phyloP scores from a whole-genome alignment of 2,888 invertebrate species.

The Alviniconcha strummeri region DNA sequence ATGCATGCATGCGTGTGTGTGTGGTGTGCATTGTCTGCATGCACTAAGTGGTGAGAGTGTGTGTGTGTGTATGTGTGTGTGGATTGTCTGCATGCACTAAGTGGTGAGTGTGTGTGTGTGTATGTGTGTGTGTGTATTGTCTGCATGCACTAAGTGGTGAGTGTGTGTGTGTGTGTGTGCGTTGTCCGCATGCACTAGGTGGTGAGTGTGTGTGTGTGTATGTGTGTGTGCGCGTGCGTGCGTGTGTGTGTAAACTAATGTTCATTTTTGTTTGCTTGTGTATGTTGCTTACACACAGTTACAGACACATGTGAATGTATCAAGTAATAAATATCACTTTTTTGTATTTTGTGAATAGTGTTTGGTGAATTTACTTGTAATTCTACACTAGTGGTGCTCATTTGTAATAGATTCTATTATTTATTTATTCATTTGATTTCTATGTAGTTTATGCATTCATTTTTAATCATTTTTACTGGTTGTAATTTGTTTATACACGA shows the following conservation, averaged over 20 bases:
- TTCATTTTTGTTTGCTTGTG: not conserved
- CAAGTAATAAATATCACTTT: not conserved
- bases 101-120: not conserved
- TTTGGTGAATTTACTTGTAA: too few relatives aligned
- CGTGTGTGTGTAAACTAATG: not conserved
- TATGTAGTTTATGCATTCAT: too few relatives aligned
- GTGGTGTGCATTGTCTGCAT: not conserved
- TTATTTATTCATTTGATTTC: too few relatives aligned
- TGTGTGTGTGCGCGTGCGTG: not conserved
- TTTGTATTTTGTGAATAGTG: not conserved
- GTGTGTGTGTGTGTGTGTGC: conserved; percentile 1
- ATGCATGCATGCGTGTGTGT: not conserved
- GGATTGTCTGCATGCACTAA: not conserved
- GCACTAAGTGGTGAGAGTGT: not conserved
- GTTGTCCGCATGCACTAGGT: not conserved
- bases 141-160: not conserved
- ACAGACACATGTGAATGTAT: too few relatives aligned
- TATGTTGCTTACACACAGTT: too few relatives aligned
- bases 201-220: not conserved
- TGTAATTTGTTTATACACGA: too few relatives aligned
- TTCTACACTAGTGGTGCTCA: too few relatives aligned
- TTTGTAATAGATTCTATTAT: not conserved
- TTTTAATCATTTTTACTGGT: too few relatives aligned
- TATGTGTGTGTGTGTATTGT: not conserved
- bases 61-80: not conserved